Base-by-base conservation (phyloP, 2,888 invertebrate species). In the Dicyrtoma fusca region DNA sequence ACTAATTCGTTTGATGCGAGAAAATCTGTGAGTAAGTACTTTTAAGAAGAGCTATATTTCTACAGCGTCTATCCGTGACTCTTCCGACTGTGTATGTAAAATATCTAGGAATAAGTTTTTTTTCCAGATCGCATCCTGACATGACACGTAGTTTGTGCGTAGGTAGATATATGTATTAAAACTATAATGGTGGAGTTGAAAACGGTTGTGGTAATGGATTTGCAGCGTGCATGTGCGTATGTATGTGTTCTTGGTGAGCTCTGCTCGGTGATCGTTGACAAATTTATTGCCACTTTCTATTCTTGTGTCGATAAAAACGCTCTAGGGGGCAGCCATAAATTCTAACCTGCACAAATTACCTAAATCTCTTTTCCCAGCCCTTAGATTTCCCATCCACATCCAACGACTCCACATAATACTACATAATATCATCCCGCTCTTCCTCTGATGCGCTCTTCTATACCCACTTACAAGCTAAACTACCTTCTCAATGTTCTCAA, bases 281-380 rank as follows among this genome's bases (percentile, higher is more conserved):
- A 79, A 79, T 79, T 79, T 79, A 79, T 79, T 77, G 79, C 79
- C 77, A 76, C 76, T 79, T 77, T 73, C 79, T 75, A 77, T 79
- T 79, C 77, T 76, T 76, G 74, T 74, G 69, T 73, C 76, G 77
- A 77, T 79, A 77, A 79, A 77, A 77, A 79, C 77, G 76, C 76
- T 76, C 79, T 73, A 74, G 79, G 77, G 79, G 79, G 75, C 74
- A 76, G 75, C 77, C 75, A 76, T 76, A 76, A 79, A 71, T 72
- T 69, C 62, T 69, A 72, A 74, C 72, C 69, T 69, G 75, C 70
- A 75, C 75, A 75, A 75, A 75, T 75, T 75, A 75, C 75, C 72
- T 72, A 75, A 75, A 72, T 73, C 73, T 73, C 69, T 70, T 73
- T 61, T 51, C 34, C 62, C 55, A 57, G 44, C 45, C 55, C 55